phyloP scores from a whole-genome alignment of 2,888 invertebrate genomes.

The Phasia obesa region DNA sequence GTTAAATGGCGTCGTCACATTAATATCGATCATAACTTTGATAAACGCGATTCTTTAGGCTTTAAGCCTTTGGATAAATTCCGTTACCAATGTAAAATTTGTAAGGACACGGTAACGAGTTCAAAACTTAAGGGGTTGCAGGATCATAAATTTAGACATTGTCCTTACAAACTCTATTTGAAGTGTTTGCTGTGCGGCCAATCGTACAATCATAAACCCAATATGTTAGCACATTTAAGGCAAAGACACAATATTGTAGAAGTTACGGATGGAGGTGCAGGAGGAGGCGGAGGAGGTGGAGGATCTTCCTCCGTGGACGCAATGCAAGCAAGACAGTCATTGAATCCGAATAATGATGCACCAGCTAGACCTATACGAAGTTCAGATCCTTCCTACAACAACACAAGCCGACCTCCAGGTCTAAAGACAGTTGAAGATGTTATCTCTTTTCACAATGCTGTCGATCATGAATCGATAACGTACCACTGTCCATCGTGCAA shows the following conservation, averaged over 20 bases:
- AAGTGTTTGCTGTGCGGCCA: conserved; percentile 79
- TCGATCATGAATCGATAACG: conserved; percentile 78
- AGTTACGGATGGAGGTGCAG: conserved; percentile 34
- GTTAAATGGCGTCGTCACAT: conserved; percentile 79
- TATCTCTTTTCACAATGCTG: conserved; percentile 79
- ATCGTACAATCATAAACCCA: conserved; percentile 79
- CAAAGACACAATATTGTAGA: conserved; percentile 78
- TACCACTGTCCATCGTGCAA: conserved; percentile 79
- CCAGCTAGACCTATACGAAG: conserved; percentile 49
- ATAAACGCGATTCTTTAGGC: conserved; percentile 77
- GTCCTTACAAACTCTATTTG: conserved; percentile 77
- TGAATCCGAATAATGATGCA: conserved; percentile 32
- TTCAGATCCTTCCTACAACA: conserved; percentile 35
- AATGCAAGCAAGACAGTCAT: conserved; percentile 11
- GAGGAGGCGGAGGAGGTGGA: neutral
- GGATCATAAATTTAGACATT: conserved; percentile 79
- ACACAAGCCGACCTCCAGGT: conserved; percentile 73
- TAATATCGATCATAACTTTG: conserved; percentile 78
- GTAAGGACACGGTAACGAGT: conserved; percentile 77
- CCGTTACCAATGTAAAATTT: conserved; percentile 77
- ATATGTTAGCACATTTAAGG: conserved; percentile 78
- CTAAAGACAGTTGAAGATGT: conserved; percentile 78
- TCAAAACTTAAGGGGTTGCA: conserved; percentile 79
- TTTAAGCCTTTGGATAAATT: conserved; percentile 78
- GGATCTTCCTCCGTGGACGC: conserved; percentile 46